Base-by-base conservation (phyloP, 2,113 vertebrate species). In the Equus przewalskii region DNA sequence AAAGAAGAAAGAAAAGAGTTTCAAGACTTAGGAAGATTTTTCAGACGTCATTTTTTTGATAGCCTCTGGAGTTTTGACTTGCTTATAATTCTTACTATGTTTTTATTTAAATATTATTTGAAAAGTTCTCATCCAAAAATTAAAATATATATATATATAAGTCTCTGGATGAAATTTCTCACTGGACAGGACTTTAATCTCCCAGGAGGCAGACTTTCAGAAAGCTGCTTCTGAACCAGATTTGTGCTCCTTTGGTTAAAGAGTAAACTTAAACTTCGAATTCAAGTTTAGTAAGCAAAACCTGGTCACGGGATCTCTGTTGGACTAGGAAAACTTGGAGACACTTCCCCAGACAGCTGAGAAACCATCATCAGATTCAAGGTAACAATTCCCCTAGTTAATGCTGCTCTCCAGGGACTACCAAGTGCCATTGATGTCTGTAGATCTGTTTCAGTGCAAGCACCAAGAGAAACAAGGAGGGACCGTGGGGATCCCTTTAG, bases 201-300 rank as follows among this genome's bases (percentile, higher is more conserved):
- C 36, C 10, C 49, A 44, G 7, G 4, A 86, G 64, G 8, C 16
- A 94, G n/a, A 86, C n/a, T 67, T 81, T 91, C 36, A 75, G 65
- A 86, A 36, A 33, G 1, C 65, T 6, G 22, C 10, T 91, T 81
- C 24, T 96, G 49, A 91, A 65, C 67, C 22, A 65, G 24, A 86
- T 58, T 26, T 75, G 51, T 81, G 54, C 18, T 78, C 62, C 41
- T 70, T 69, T 33, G 49, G 26, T 81, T 85, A 56, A 93, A 85
- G 36, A 85, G 16, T 84, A 79, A 64, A 64, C 9, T 78, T 85
- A 72, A 72, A 91, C 2, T 54, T 82, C 9, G 10, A 24, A n/a
- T 76, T 82, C 87, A 75, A 67, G 64, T 81, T 75, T 60, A 86
- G 91, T 67, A 76, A 96, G 56, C 18, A 84, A 91, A 82, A 82